Evolutionary conservation across 2,113 vertebrate species (phyloP).

Genomic region (Callionymus lyra): DNA sequence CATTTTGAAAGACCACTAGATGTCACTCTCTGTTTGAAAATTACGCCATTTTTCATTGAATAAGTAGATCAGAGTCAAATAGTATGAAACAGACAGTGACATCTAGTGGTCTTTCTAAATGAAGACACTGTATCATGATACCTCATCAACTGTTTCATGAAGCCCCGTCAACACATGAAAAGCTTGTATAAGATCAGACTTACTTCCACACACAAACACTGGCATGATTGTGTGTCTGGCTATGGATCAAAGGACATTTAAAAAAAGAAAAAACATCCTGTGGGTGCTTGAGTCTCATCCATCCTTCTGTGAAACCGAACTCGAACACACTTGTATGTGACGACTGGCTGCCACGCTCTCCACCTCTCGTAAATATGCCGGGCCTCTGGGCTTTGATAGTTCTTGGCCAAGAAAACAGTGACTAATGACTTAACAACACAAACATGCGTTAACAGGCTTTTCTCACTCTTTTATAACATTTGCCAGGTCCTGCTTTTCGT

Average conservation of each 20-base stretch:
- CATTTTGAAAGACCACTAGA: too few relatives aligned
- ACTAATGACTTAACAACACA: slow-evolving; percentile 54
- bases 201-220: slow-evolving; percentile 5
- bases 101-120: too few relatives aligned
- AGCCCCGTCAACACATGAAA: too few relatives aligned
- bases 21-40: too few relatives aligned
- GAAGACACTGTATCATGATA: too few relatives aligned
- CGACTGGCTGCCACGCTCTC: slow-evolving; percentile 19
- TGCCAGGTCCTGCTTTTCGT: slow-evolving; percentile 30
- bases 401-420: slow-evolving; percentile 38
- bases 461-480: slow-evolving; percentile 26
- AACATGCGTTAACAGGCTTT: slow-evolving; percentile 34
- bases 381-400: slow-evolving; percentile 42
- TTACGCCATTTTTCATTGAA: too few relatives aligned
- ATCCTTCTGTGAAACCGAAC: slow-evolving; percentile 34
- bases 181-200: too few relatives aligned
- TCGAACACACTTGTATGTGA: slow-evolving; percentile 17
- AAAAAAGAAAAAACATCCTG: slow-evolving; percentile 23
- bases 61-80: too few relatives aligned
- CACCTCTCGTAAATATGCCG: slow-evolving; percentile 25
- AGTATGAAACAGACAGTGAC: too few relatives aligned
- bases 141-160: too few relatives aligned
- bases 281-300: slow-evolving; percentile 20
- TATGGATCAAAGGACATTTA: slow-evolving; percentile 37
- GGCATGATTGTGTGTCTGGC: slow-evolving; percentile 28